These are phyloP conservation scores for Ardeotis arabs DNA, from an alignment of 2,113 vertebrate species.

Conservation along the genomic window DNA sequence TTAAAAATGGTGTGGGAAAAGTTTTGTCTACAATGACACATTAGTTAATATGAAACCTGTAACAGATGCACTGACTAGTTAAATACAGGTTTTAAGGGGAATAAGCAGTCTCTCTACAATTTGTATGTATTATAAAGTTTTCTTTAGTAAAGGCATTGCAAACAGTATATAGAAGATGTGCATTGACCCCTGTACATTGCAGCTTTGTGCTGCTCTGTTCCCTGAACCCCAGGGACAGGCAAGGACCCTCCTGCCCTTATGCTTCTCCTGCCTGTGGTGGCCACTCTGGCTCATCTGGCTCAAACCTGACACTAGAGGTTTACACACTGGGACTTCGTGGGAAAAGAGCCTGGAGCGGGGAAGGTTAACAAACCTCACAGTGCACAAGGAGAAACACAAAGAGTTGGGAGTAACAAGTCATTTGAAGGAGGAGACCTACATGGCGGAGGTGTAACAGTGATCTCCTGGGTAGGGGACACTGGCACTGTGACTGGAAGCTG, in stretches of 20 bases:
- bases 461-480: background rate
- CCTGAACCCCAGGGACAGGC: rapidly evolving
- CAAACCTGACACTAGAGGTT: background rate
- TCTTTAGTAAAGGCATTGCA: background rate
- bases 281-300: rapidly evolving
- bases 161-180: background rate
- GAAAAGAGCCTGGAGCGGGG: background rate
- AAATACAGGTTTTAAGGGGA: background rate
- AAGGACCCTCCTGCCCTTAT: background rate
- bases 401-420: background rate
- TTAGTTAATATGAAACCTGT: background rate
- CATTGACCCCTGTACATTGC: background rate
- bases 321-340: background rate
- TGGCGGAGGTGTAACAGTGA: background rate
- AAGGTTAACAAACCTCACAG: background rate
- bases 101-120: background rate
- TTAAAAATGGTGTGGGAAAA: background rate
- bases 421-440: background rate
- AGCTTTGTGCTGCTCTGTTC: background rate
- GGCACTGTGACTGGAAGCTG: background rate
- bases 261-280: background rate
- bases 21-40: background rate
- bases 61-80: background rate
- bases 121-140: background rate
- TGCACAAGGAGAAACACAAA: background rate